A percentile compares a stretch with the other conserved stretches of the same genome.
These are phyloP conservation scores for Rhyacophila brunnea DNA, from an alignment of 1,140 invertebrate species.

Conservation along the genomic window DNA sequence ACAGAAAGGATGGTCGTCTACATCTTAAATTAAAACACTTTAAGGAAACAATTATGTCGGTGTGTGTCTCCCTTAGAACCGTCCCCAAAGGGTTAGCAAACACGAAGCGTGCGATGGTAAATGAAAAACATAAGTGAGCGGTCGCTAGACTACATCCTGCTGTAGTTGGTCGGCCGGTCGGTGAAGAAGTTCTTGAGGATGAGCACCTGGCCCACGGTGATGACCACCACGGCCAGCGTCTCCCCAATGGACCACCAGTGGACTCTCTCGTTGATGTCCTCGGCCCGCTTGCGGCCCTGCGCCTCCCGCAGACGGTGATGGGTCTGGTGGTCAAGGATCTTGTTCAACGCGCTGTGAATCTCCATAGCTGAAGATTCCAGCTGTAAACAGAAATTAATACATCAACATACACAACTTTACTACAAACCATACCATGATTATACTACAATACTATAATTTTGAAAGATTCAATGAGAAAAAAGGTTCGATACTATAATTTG, in stretches of 20 bases:
- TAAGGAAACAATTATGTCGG: too few species aligned
- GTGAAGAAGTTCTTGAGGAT: slow-evolving; percentile 94
- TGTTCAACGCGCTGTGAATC: slow-evolving; percentile 85
- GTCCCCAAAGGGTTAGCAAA: too few species aligned
- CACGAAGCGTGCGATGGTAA: too few species aligned
- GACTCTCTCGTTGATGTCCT: slow-evolving; percentile 93
- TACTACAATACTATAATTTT: too few species aligned
- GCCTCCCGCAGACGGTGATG: slow-evolving; percentile 94
- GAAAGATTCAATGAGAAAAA: too few species aligned
- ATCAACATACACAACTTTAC: too few species aligned
- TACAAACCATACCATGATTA: too few species aligned
- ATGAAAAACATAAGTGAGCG: not conserved
- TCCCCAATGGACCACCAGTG: slow-evolving; percentile 91
- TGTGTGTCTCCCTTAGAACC: too few species aligned
- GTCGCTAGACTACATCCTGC: slow-evolving; percentile 28
- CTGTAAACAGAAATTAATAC: slow-evolving; percentile 53
- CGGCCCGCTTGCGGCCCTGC: slow-evolving; percentile 89
- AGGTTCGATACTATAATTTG: too few species aligned
- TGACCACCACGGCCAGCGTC: slow-evolving; percentile 79
- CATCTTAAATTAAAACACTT: too few species aligned
- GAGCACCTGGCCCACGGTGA: slow-evolving; percentile 87
- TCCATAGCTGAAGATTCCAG: slow-evolving; percentile 88
- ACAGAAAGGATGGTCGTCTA: too few species aligned
- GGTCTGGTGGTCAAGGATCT: slow-evolving; percentile 91
- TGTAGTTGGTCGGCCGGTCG: slow-evolving; percentile 60